A percentile compares a stretch with the other conserved stretches of the same genome.
Conservation (phyloP, 1,140 invertebrate genomes). For the Drosophila ogumai region DNA sequence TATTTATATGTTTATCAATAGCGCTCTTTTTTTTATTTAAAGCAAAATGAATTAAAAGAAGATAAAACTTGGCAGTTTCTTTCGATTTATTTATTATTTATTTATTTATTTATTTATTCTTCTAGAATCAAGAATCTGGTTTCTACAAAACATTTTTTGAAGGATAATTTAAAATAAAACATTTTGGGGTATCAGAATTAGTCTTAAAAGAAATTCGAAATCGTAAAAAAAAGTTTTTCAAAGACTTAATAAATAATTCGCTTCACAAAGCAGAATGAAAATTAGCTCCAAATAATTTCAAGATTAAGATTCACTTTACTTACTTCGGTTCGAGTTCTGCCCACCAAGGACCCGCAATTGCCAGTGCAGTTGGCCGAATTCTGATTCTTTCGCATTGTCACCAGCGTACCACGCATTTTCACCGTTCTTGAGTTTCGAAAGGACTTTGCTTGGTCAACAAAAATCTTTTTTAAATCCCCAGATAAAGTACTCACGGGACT, state of each 20-base stretch:
- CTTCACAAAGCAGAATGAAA: not conserved
- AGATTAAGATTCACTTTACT: not conserved
- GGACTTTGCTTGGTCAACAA: not conserved
- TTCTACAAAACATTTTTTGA: not conserved
- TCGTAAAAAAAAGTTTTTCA: not conserved
- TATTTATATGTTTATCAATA: no score
- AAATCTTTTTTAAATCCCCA: no score
- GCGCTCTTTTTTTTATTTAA: no score
- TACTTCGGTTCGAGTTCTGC: slow-evolving; percentile 64
- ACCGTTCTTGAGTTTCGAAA: slow-evolving; percentile 28
- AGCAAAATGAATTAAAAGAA: no score
- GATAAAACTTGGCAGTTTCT: no score
- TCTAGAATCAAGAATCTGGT: not conserved
- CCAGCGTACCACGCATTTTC: slow-evolving; percentile 62
- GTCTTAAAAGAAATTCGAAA: not conserved
- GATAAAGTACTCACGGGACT: slow-evolving; percentile 61
- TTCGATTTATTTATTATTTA: no score
- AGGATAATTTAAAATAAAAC: not conserved
- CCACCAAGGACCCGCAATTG: slow-evolving; percentile 64
- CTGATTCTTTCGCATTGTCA: slow-evolving; percentile 74
- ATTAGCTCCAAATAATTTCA: not conserved
- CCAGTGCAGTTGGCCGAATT: slow-evolving; percentile 54
- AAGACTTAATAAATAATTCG: not conserved
- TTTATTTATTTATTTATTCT: no score
- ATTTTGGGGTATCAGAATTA: not conserved